Evolutionary conservation across 2,888 invertebrate species (phyloP).

Genomic region (Ophion costatus): DNA sequence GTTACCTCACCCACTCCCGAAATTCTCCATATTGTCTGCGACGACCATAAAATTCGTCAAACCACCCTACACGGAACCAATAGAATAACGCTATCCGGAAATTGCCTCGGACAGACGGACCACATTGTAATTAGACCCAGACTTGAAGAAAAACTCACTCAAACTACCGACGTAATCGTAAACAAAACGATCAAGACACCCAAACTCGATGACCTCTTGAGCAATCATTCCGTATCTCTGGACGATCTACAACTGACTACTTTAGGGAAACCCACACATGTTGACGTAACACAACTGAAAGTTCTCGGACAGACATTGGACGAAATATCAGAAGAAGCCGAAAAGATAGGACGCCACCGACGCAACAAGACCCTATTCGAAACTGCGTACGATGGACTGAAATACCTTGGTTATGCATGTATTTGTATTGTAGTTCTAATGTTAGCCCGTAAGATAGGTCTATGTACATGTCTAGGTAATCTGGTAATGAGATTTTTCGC

Average conservation of each 20-base stretch:
- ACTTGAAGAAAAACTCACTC: neutral
- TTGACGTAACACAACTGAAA: slow-evolving; percentile 23
- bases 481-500: no score
- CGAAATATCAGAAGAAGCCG: slow-evolving; percentile 20
- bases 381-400: neutral
- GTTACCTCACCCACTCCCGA: slow-evolving; percentile 2
- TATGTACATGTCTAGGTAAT: no score
- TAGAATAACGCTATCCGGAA: neutral
- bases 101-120: neutral
- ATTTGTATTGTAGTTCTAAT: slow-evolving; percentile 20
- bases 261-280: slow-evolving; percentile 21
- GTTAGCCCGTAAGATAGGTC: no score
- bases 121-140: neutral
- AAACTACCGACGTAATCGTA: neutral
- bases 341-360: slow-evolving; percentile 15
- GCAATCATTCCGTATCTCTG: neutral
- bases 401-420: slow-evolving; percentile 17
- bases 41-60: slow-evolving; percentile 11
- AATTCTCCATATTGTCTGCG: neutral
- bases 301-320: slow-evolving; percentile 26
- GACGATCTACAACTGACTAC: slow-evolving; percentile 5
- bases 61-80: slow-evolving; percentile 17
- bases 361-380: slow-evolving; percentile 23
- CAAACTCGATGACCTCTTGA: slow-evolving; percentile 4
- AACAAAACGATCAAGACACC: neutral